These are phyloP conservation scores for Plebejus argus DNA, from an alignment of 2,888 invertebrate species.

Conservation along the genomic window DNA sequence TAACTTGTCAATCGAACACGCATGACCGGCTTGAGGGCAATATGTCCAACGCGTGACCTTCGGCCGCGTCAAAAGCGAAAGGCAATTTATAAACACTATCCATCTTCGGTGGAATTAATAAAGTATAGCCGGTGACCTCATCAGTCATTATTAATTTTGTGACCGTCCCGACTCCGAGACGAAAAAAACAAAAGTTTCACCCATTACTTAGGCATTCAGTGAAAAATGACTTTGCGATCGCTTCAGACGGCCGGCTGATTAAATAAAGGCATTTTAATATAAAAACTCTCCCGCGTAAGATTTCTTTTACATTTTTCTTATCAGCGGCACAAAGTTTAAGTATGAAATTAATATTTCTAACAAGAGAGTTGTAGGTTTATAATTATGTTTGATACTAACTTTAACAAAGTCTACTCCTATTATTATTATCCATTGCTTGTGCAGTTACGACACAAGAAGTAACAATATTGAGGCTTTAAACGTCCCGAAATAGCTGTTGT, in stretches of 20 bases:
- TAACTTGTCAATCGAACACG: not conserved
- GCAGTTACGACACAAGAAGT: too few species aligned
- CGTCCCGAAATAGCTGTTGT: too few species aligned
- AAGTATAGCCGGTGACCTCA: constrained; percentile 4
- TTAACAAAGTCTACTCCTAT: not conserved
- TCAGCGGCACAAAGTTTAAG: not conserved
- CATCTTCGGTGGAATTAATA: constrained; percentile 4
- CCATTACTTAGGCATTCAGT: constrained; percentile 28
- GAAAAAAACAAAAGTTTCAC: constrained; percentile 15
- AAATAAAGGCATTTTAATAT: constrained; percentile 25
- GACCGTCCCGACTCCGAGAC: not conserved
- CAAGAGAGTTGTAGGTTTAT: not conserved
- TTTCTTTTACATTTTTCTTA: constrained; percentile 1
- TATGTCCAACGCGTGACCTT: constrained; percentile 3
- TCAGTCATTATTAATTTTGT: constrained; percentile 24
- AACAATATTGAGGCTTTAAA: too few species aligned
- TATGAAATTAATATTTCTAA: not conserved
- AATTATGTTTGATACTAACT: not conserved
- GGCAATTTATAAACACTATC: constrained; percentile 11
- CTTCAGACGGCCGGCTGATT: constrained; percentile 28
- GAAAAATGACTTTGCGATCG: constrained; percentile 28
- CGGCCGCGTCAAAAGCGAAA: not conserved
- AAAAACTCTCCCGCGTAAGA: constrained; percentile 15
- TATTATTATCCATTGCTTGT: too few species aligned
- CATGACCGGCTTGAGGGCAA: not conserved